These are phyloP conservation scores for Eriocheir sinensis DNA, from an alignment of 1,140 invertebrate genomes.

Conservation along the genomic window DNA sequence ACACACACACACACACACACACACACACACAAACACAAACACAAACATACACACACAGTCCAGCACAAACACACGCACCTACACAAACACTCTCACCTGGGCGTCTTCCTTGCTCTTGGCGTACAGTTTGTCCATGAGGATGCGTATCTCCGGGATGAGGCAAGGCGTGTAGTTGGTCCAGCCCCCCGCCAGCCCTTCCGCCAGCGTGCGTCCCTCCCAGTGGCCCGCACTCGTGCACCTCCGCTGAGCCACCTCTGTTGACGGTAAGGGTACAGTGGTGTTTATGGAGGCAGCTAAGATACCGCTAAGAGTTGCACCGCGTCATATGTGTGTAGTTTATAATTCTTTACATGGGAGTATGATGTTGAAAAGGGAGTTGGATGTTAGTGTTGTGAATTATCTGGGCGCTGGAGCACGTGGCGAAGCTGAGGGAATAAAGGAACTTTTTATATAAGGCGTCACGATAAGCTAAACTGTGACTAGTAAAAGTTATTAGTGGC, in stretches of 20 bases:
- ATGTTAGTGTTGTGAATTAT: too few species aligned
- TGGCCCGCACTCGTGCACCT: constrained; percentile 40
- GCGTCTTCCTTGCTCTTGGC: constrained; percentile 72
- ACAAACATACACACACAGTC: constrained; percentile 34
- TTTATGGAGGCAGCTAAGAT: too few species aligned
- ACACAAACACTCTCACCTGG: constrained; percentile 28
- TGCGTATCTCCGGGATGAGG: constrained; percentile 68
- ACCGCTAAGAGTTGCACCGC: too few species aligned
- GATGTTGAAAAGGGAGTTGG: too few species aligned
- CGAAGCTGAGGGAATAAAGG: too few species aligned
- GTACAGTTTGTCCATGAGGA: constrained; percentile 71
- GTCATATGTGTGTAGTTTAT: too few species aligned
- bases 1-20: too few species aligned
- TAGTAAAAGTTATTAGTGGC: too few species aligned
- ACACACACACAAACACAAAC: constrained; percentile 11
- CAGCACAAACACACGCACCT: constrained; percentile 20
- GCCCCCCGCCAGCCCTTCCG: constrained; percentile 55
- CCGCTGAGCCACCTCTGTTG: constrained; percentile 69
- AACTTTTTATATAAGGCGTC: too few species aligned
- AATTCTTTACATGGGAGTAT: too few species aligned
- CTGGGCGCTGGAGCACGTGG: too few species aligned
- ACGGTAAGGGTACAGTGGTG: neutral
- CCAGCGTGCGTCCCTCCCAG: constrained; percentile 57
- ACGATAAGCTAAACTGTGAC: too few species aligned
- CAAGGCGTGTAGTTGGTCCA: constrained; percentile 73